Base-by-base conservation (phyloP, 2,888 invertebrate genomes). In the Chrysopilus asiliformis region DNA sequence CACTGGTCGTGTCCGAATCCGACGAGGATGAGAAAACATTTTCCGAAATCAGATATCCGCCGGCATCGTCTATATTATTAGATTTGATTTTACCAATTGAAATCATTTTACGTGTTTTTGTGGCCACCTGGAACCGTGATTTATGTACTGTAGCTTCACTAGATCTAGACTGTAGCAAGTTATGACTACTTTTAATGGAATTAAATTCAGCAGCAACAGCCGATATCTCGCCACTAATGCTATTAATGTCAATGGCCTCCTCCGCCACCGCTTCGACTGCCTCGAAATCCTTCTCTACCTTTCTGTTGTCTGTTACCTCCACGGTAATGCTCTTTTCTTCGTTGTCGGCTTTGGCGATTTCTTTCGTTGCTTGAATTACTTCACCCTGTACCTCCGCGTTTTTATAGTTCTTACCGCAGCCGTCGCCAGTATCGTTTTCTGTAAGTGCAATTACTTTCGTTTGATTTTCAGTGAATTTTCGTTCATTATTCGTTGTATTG, bases 21-120 rank as follows among this genome's bases (percentile, higher is more conserved):
- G 68, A 66, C 10, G 47, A 45, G 1, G 72, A 71, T 13, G 71
- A 70, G 22, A 68, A 72, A 30, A 71, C 68, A 53, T 70, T 71
- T 52, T 76, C 68, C 26, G 64, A 62, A 37, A 59, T 58, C 34
- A 68, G 49, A 49, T 67, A 64, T 7, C 68, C 67, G 28, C 43
- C 47, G 30, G 31, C 41, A 17, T 36, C 36, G 36, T 32, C 18
- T 34, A 39, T 33, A 9, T 26, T 17, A 27, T 37, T 28, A 13
- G 35, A 34, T 31, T 44, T 46, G 17, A 42, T 41, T 43, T 47
- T 47, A 13, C 47, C 50, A 36, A 50, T 44, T 40, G 50, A 47
- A 41, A 49, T 49, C 50, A 51, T 51, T 34, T 48, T 42, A 35
- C 18, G 32, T 32, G 32, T 14, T 31, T 41, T 43, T 12, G 31